Evolutionary conservation across 2,888 invertebrate genomes (phyloP), one percentile per base, ranked within the genome.

Genomic region (Clostera curtula): DNA sequence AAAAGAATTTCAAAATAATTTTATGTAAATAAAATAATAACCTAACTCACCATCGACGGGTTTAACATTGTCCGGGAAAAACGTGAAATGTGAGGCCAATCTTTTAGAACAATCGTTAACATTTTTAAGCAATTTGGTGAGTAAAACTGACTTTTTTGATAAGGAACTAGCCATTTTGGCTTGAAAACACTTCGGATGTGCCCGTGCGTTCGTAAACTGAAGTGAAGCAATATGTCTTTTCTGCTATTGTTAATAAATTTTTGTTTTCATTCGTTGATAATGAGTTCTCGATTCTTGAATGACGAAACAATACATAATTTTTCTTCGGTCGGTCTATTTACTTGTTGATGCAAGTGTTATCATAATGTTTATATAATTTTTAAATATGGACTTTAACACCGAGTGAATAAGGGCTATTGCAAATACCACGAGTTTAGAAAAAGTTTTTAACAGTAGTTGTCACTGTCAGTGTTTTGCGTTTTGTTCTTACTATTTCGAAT

Each of bases 21-120:
- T n/a, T n/a, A n/a, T n/a, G n/a, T n/a, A n/a, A n/a, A n/a, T n/a
- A n/a, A n/a, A n/a, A n/a, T n/a, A n/a, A n/a, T n/a, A n/a, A n/a
- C n/a, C n/a, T n/a, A 30, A 39, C 56, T 76, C 74, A 74, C 86
- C 86, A 67, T 82, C 70, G 19, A 82, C 66, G 4, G 84, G 84
- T 36, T 71, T 59, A 30, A 72, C 71, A 48, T 68, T 71, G 40
- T 90, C 89, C 1, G 89, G 87, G 35, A 75, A 77, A 53, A 88
- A 90, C 30, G 76, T 86, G 57, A 90, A 90, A 64, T 90, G 89
- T 6, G 87, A 85, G 15, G 76, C 71, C 16, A 75, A 40, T 34
- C 80, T 69, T 49, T 72, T 76, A 9, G 61, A 38, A 34, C 36
- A 49, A 36, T 61, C 61, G 43, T 57, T 65, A 11, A 69, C 65